Base-by-base conservation (phyloP, 2,888 invertebrate species). In the Dasypolia templi region DNA sequence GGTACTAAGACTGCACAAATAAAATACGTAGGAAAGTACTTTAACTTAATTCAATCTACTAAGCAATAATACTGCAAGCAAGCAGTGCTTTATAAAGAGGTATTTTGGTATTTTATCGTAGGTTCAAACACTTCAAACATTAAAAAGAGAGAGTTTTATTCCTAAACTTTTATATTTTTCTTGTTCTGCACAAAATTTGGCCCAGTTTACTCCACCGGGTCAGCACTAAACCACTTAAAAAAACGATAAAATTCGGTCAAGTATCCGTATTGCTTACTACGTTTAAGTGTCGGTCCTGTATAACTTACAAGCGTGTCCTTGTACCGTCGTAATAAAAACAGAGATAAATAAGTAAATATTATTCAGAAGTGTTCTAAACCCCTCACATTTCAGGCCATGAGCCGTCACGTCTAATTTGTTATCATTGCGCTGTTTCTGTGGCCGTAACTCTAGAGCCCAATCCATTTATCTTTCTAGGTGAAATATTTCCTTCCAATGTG, bases 381-480 rank as follows among this genome's bases (percentile, higher is more conserved):
- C 26, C 61, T 59, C 11, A 35, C 35, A 49, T 64, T 56, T n/a
- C 29, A 26, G 39, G 35, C 19, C 12, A 39, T 46, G 49, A 32
- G 32, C 59, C 26, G n/a, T 78, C 75, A 55, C 63, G 55, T 71
- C 42, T 65, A 76, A 76, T 83, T 83, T 86, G 75, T 85, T 59
- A 65, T 72, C 55, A 69, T 68, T 55, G 58, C 66, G 75, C 61
- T 62, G 71, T 82, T 80, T 86, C 80, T 53, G 62, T 46, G 59
- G 74, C 73, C 46, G 9, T 53, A 65, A 61, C 76, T 73, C 72
- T 35, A 69, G 65, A 72, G 26, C 71, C 75, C 79, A 77, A 82
- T 79, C 73, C 86, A 85, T 86, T 84, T 86, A 82, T 85, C 75
- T 80, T 74, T 64, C 67, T 72, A 75, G 53, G 72, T 84, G 58